Evolutionary conservation across 2,113 vertebrate genomes (phyloP).

Genomic region (Toxotes jaculatrix): DNA sequence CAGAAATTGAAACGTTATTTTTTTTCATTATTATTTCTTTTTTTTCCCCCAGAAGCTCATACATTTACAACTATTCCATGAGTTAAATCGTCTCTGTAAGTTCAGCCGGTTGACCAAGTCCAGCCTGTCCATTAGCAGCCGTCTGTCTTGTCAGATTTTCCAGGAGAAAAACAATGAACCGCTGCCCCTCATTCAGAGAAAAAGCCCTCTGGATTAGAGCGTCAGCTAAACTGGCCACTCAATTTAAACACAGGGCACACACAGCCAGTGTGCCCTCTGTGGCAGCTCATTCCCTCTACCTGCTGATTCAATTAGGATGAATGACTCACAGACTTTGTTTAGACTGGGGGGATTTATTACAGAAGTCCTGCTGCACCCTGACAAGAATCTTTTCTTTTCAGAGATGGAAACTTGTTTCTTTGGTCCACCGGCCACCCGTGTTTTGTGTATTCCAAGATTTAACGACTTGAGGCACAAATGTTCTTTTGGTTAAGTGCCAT

Average conservation of each 20-base stretch:
- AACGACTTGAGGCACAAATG: neutral
- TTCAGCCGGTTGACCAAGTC: neutral
- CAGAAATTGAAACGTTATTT: neutral
- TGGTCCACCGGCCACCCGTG: neutral
- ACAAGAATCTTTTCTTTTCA: conserved; percentile 28
- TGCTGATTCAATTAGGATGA: conserved; percentile 67
- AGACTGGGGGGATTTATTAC: conserved; percentile 53
- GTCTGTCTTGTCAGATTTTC: conserved; percentile 41
- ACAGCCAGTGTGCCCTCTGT: conserved; percentile 48
- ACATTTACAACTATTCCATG: neutral
- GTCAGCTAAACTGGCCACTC: conserved; percentile 44
- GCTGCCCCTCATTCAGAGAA: conserved; percentile 33
- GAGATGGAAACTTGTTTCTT: conserved; percentile 9
- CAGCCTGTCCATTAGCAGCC: conserved; percentile 19
- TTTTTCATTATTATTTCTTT: neutral
- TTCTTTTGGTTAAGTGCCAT: conserved; percentile 14
- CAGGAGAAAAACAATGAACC: conserved; percentile 17
- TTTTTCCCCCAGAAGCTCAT: conserved; percentile 1
- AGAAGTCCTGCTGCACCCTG: conserved; percentile 25
- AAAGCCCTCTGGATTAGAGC: conserved; percentile 31
- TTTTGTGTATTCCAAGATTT: conserved; percentile 1
- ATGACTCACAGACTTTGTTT: conserved; percentile 59
- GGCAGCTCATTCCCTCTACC: conserved; percentile 57
- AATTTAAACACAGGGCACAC: conserved; percentile 47
- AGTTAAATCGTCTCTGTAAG: conserved; percentile 25